Evolutionary conservation across 2,797 vertebrate species (phyloP).

Genomic region (Leontocebus nigricollis): DNA sequence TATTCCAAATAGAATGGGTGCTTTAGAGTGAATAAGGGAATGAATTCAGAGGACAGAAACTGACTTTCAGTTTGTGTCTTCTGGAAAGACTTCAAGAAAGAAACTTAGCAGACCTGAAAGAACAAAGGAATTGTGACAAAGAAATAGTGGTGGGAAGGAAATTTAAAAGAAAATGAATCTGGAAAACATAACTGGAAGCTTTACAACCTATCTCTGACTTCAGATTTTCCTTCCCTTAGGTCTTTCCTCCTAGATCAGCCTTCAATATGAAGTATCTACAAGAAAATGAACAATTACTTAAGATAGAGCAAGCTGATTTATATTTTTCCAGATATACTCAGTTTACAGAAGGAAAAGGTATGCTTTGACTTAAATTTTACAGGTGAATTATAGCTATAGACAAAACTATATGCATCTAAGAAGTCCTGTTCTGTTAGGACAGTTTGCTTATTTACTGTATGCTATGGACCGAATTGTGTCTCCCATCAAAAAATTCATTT

Average conservation of each 20-base stretch:
- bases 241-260: neutral
- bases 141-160: neutral
- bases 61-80: neutral
- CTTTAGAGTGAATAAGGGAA: conserved; percentile 1
- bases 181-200: neutral
- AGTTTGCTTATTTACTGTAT: neutral
- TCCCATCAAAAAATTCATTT: neutral
- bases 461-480: neutral
- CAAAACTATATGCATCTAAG: neutral
- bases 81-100: neutral
- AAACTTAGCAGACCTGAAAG: conserved; percentile 7
- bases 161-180: neutral
- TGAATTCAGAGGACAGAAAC: conserved; percentile 19
- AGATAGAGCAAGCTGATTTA: neutral
- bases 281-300: neutral
- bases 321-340: neutral
- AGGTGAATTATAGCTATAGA: neutral
- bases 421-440: neutral
- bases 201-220: neutral
- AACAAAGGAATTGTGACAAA: neutral
- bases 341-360: neutral
- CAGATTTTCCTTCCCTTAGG: neutral
- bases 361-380: neutral
- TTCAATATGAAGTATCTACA: neutral
- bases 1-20: neutral